Base-by-base conservation (phyloP, 2,113 vertebrate genomes). In the Grammomys dolichurus region DNA sequence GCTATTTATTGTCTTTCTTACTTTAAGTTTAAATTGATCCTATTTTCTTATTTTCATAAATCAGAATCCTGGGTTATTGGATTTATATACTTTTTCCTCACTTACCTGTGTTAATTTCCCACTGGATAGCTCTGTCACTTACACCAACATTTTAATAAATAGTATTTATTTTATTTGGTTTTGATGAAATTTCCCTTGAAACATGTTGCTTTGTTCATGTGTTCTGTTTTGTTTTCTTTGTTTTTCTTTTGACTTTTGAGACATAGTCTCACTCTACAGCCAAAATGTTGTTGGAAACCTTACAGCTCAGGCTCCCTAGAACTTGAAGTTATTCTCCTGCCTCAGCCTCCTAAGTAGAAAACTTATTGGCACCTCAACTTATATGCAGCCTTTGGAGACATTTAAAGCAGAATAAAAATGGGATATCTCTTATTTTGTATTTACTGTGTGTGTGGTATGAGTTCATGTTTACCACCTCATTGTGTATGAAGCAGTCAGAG, bases 151-250 rank as follows among this genome's bases (percentile, higher is more conserved):
- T 69, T 54, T 46, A 69, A 54, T 65, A 70, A 70, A 46, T 24
- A 70, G 46, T 36, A 75, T 46, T 89, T 56, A 58, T 89, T 94
- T 80, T 46, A 89, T 73, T 89, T 58, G 46, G 51, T 96, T 90
- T 31, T 87, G 65, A 67, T 56, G 43, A 40, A 58, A 85, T 67
- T 72, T 80, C 28, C 72, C 56, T 58, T 67, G 73, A 95, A 89
- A 58, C 7, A 40, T 85, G 82, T 92, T 56, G 73, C 69, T 94
- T 95, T 28, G 63, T 16, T 11, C 2, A 12, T 20, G 2, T 60
- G 24, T 43, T 82, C 80, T 86, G 82, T 33, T 80, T 14, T 8
- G 1, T 17, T 78, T 14, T 51, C 5, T 77, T 51, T 78, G 5
- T 78, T 51, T 51, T 7, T 28, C 26, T 33, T 7, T 65, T 63